Base-by-base conservation (phyloP, 2,888 invertebrate species). In the Carcina quercana region DNA sequence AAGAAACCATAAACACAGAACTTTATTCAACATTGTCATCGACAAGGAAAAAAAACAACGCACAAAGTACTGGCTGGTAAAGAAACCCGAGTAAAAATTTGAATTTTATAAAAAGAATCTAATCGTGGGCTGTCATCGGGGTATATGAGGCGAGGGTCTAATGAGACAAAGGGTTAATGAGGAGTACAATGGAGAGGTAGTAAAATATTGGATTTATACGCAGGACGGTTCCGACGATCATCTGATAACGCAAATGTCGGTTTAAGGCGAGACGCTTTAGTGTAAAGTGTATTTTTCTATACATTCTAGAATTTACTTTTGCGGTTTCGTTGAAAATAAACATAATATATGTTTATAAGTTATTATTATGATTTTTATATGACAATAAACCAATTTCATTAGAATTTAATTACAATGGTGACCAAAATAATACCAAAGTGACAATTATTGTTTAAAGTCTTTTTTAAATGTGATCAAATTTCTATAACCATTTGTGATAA, bases 161-260 rank as follows among this genome's bases (percentile, higher is more conserved):
- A 83, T 83, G 82, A 80, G 78, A 82, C 82, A 82, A 80, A 82
- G 68, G 69, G 73, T 78, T 82, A 82, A 83, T 79, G 82, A 80
- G 75, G 51, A 69, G 65, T 76, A 82, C 82, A 83, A 83, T 82
- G 69, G 75, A 43, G 50, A n/a, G 50, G 59, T 67, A 67, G 63
- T 82, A 80, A 82, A 82, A 66, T 79, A 73, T 73, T 66, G 76
- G 73, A 74, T 83, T 82, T 83, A 83, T 82, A 69, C 69, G 59
- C 57, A 61, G 60, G 74, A 68, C 74, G 56, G 69, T 50, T 47
- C 45, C 52, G 53, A 45, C 59, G 71, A 70, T 73, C 71, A 65
- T 61, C 76, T 72, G 80, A 82, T 82, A 80, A 79, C 69, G 57
- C 60, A 57, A 62, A 65, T 59, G 63, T 48, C 45, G 35, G 7